Evolutionary conservation across 92 coral and sea anemone species (phyloP), one percentile per base, ranked within the genome.

Genomic region (Phymanthus crucifer): DNA sequence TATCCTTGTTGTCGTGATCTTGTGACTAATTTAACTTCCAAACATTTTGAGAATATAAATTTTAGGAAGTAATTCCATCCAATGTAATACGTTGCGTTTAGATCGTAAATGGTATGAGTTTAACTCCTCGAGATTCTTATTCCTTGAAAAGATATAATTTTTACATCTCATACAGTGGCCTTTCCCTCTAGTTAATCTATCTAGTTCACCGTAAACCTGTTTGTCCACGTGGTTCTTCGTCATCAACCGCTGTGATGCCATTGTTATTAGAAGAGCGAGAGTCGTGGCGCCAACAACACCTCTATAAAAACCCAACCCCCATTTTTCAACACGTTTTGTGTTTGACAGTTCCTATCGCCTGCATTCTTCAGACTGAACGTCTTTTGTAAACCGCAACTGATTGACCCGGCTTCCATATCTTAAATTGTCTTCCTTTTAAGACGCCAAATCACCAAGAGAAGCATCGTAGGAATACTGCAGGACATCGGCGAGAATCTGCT

Each of bases 231-330:
- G 48, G 48, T 43, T 17, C 14, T 43, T 43, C 48, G 14, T 43
- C 48, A 43, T 43, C 48, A 43, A 43, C 68, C 10, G 27, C 68
- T 24, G 68, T 16, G 36, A 24, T 27, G n/a, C 32, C 5, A 24
- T 61, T 61, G 64, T 54, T 54, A 21, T 54, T 54, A 54, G 27
- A 54, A 54, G 64, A 9, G 64, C 64, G 27, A 54, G 64, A 21
- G 34, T 27, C 35, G 29, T 61, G 68, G 68, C 68, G 68, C 68
- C 68, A 61, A 27, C 36, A 29, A 61, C 68, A 61, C 68, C 68
- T 61, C 27, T 18, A 27, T 61, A 27, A 61, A 61, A 27, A 61
- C 10, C 2, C 8, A 27, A 3, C 6, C 8, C 66, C 3, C 66
- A 61, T 61, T 61, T 61, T 61, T 61, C 68, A 61, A 61, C 68